phyloP scores from a whole-genome alignment of 2,113 vertebrate genomes.

The Mastomys natalensis region DNA sequence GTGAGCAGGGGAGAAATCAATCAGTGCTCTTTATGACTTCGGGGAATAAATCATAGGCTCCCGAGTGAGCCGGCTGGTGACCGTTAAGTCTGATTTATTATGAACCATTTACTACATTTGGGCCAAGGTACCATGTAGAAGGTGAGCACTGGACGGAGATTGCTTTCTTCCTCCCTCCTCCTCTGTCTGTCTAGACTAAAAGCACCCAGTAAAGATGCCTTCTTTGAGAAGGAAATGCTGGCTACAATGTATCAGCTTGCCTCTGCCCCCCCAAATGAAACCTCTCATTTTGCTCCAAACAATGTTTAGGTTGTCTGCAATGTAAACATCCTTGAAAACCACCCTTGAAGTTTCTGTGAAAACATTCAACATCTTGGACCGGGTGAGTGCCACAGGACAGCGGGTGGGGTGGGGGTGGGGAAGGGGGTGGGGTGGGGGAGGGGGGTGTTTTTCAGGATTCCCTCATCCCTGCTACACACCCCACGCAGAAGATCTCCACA shows the following conservation, averaged over 20 bases:
- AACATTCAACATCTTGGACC: conserved; percentile 68
- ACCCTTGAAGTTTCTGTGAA: conserved; percentile 77
- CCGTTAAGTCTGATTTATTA: conserved; percentile 72
- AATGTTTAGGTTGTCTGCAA: conserved; percentile 80
- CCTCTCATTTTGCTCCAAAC: conserved; percentile 79
- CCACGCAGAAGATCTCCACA: neutral
- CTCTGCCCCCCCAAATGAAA: conserved; percentile 76
- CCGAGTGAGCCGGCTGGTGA: conserved; percentile 38
- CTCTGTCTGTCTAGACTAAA: conserved; percentile 67
- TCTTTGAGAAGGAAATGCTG: conserved; percentile 72
- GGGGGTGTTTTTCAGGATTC: conserved; percentile 6
- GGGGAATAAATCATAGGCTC: conserved; percentile 61
- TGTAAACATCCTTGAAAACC: conserved; percentile 70
- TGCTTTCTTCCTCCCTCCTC: neutral
- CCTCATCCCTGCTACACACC: neutral
- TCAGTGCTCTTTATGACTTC: conserved; percentile 64
- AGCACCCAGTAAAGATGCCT: conserved; percentile 68
- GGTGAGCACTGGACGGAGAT: conserved; percentile 48
- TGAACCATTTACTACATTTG: conserved; percentile 60
- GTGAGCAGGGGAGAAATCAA: conserved; percentile 69
- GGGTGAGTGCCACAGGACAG: conserved; percentile 16
- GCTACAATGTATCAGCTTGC: conserved; percentile 68
- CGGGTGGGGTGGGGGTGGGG: too few species aligned
- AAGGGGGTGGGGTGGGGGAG: too few species aligned
- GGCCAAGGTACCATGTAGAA: conserved; percentile 59